These are phyloP conservation scores for Dolomedes plantarius DNA, from an alignment of 2,888 invertebrate genomes.

Conservation along the genomic window DNA sequence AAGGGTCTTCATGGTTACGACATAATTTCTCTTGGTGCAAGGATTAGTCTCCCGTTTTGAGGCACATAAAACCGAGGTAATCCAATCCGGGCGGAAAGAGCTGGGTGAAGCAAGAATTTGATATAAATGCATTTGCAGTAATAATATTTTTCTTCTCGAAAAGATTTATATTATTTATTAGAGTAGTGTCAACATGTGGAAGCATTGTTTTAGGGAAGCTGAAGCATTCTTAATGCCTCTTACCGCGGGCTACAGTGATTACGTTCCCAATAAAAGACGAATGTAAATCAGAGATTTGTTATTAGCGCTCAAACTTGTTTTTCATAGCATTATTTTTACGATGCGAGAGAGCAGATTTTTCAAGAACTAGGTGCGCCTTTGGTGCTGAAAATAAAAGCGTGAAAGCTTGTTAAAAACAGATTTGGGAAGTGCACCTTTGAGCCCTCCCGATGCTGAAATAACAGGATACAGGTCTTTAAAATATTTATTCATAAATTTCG, in stretches of 20 bases:
- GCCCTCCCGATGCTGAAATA: not conserved
- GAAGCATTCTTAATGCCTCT: not conserved
- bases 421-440: conserved; percentile 4
- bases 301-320: conserved; percentile 12
- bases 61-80: not conserved
- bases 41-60: not conserved
- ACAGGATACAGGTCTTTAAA: not conserved
- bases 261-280: conserved; percentile 18
- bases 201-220: not conserved
- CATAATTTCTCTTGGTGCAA: not conserved
- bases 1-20: not conserved
- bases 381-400: not conserved
- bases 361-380: not conserved
- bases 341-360: not conserved
- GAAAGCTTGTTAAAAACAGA: conserved; percentile 16
- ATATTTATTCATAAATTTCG: not conserved
- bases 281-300: conserved; percentile 50
- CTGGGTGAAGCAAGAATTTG: conserved; percentile 7
- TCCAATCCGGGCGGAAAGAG: not conserved
- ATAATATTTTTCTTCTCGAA: too few relatives aligned
- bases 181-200: not conserved
- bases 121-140: conserved; percentile 9
- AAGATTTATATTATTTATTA: conserved; percentile 45
- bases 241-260: conserved; percentile 23
- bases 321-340: not conserved